These are phyloP conservation scores for Erannis defoliaria DNA, from an alignment of 2,888 invertebrate genomes.

Conservation along the genomic window DNA sequence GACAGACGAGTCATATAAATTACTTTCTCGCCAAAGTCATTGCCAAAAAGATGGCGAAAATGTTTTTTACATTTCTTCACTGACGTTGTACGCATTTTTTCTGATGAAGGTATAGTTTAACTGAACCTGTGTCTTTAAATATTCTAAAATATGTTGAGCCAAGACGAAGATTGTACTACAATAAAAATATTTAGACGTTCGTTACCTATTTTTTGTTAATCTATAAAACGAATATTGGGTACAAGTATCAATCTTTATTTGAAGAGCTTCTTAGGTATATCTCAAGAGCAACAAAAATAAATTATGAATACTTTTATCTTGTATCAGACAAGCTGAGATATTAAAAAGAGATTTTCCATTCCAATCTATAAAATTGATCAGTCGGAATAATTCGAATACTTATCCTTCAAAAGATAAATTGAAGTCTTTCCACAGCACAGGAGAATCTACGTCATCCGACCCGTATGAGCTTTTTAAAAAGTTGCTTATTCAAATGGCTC, in stretches of 20 bases:
- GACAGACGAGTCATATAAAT: no score
- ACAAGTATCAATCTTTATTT: not conserved
- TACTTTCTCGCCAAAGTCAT: no score
- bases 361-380: slow-evolving; percentile 43
- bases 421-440: slow-evolving; percentile 32
- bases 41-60: no score
- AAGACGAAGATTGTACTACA: no score
- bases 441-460: slow-evolving; percentile 22
- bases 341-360: slow-evolving; percentile 35
- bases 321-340: slow-evolving; percentile 21
- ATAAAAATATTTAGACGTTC: no score
- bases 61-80: no score
- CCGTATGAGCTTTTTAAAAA: slow-evolving; percentile 44
- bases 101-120: no score
- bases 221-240: not conserved
- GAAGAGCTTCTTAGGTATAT: not conserved
- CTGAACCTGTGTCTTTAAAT: no score
- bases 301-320: slow-evolving; percentile 3
- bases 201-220: no score
- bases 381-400: slow-evolving; percentile 42
- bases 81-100: no score
- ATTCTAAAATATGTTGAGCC: no score
- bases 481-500: slow-evolving; percentile 48
- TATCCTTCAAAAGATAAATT: slow-evolving; percentile 34
- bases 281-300: not conserved